These are phyloP conservation scores for Archegozetes longisetosus DNA, from an alignment of 1,140 invertebrate species.

Conservation along the genomic window DNA sequence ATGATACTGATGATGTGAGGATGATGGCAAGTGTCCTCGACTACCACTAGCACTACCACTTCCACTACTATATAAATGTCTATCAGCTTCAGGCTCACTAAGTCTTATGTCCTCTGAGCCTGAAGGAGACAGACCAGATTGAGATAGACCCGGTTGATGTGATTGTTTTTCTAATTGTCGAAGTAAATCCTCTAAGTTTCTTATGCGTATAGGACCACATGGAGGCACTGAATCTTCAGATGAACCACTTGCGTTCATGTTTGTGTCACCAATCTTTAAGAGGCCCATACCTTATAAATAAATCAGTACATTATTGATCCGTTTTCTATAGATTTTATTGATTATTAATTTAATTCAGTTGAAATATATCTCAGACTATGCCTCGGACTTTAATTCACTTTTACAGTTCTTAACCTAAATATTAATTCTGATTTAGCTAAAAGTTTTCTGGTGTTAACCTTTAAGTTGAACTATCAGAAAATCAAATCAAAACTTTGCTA, in stretches of 20 bases:
- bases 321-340: too few species aligned
- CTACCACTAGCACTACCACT: slow-evolving; percentile 27
- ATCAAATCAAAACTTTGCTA: too few species aligned
- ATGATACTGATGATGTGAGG: slow-evolving; percentile 17
- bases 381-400: too few species aligned
- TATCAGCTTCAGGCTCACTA: slow-evolving; percentile 75
- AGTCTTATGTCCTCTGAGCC: slow-evolving; percentile 78
- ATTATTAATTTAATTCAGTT: too few species aligned
- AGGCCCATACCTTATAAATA: not conserved
- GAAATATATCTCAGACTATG: too few species aligned
- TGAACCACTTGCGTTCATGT: slow-evolving; percentile 32
- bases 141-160: too few species aligned
- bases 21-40: slow-evolving; percentile 38
- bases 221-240: slow-evolving; percentile 26
- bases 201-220: slow-evolving; percentile 43
- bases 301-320: not conserved
- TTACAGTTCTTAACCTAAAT: too few species aligned
- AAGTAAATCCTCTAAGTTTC: slow-evolving; percentile 77
- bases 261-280: not conserved
- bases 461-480: too few species aligned
- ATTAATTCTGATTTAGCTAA: too few species aligned
- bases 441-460: too few species aligned
- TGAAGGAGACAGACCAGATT: slow-evolving; percentile 45
- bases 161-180: slow-evolving; percentile 74
- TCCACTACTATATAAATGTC: slow-evolving; percentile 55